Percentiles rank a stretch among this genome's conserved stretches.
Conservation (phyloP, 2,888 invertebrate species). For the Cantharis nigra region DNA sequence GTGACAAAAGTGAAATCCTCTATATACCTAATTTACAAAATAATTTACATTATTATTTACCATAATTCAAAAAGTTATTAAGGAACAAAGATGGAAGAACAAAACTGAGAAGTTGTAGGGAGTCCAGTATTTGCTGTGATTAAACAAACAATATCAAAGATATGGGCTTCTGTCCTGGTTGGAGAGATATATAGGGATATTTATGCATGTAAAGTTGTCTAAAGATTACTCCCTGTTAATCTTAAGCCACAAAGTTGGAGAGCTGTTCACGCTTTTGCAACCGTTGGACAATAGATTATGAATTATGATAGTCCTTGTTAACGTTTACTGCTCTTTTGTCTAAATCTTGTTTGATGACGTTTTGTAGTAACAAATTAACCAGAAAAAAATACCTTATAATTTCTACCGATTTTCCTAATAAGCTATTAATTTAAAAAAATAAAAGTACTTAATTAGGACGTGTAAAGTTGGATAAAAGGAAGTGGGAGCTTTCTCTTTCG, state of each 20-base stretch:
- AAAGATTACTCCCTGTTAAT: constrained; percentile 54
- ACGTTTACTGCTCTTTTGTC: constrained; percentile 39
- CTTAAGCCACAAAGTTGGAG: constrained; percentile 52
- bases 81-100: constrained; percentile 12
- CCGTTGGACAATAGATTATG: constrained; percentile 50
- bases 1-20: neutral
- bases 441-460: neutral
- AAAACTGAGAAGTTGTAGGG: constrained; percentile 10
- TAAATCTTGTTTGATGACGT: constrained; percentile 13
- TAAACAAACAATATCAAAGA: constrained; percentile 53
- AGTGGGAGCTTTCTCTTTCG: neutral
- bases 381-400: constrained; percentile 1
- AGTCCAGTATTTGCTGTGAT: constrained; percentile 39
- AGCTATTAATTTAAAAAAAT: neutral
- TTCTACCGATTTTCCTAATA: neutral
- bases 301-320: constrained; percentile 46
- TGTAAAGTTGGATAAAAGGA: neutral
- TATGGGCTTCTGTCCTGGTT: constrained; percentile 48
- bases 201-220: constrained; percentile 54
- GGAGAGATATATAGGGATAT: constrained; percentile 50
- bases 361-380: constrained; percentile 22
- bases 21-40: constrained; percentile 4
- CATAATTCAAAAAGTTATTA: neutral
- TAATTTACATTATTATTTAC: constrained; percentile 7
- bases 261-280: constrained; percentile 48